phyloP scores from a whole-genome alignment of 2,113 vertebrate species.

The Poecile atricapillus region DNA sequence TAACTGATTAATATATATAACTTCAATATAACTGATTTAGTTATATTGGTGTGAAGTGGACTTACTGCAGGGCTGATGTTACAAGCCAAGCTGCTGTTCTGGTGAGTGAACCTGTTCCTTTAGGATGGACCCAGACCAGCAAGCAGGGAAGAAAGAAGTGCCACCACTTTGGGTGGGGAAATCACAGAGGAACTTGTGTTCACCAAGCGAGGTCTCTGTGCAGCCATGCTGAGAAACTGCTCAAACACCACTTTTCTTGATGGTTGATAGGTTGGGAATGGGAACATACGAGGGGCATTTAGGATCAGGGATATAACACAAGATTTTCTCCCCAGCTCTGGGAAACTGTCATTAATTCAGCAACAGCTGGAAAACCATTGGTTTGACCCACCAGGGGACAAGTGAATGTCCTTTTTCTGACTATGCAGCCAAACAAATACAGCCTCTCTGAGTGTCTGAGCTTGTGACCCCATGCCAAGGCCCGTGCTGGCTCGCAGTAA shows the following conservation, averaged over 20 bases:
- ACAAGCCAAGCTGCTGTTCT: neutral
- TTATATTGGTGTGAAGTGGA: neutral
- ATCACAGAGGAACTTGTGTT: neutral
- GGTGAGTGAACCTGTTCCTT: neutral
- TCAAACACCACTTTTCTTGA: neutral
- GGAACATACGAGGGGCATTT: fast-evolving
- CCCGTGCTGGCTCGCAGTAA: neutral
- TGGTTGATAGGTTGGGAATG: neutral
- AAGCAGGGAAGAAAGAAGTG: neutral
- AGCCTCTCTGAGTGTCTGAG: neutral
- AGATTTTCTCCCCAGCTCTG: neutral
- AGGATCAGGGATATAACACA: neutral
- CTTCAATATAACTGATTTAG: too few species aligned
- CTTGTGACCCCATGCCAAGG: neutral
- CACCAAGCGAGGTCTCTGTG: fast-evolving
- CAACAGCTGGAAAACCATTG: neutral
- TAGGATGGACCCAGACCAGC: neutral
- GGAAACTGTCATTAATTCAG: neutral
- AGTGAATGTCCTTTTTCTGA: neutral
- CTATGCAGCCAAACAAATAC: neutral
- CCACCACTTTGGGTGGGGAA: fast-evolving
- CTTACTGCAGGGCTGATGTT: neutral
- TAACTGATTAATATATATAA: neutral
- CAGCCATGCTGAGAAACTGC: neutral
- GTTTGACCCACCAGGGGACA: neutral